These are phyloP conservation scores for Galbula dea DNA, from an alignment of 2,113 vertebrate species.

Conservation along the genomic window DNA sequence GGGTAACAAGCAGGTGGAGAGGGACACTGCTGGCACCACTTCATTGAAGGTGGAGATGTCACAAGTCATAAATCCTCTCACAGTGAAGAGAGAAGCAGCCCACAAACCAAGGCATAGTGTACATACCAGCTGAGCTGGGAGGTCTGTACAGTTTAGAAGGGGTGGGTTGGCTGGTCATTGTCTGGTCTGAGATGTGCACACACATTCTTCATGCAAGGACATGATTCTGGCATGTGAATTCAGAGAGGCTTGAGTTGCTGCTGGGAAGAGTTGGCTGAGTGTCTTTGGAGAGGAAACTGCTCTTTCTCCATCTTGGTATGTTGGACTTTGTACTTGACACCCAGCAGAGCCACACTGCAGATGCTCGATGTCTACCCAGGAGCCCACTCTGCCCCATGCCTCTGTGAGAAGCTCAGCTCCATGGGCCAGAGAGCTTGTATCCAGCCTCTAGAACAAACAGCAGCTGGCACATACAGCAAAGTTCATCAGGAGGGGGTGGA, in stretches of 20 bases:
- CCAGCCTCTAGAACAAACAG: not conserved
- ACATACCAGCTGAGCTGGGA: rapidly evolving
- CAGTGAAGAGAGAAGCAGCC: rapidly evolving
- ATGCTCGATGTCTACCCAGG: rapidly evolving
- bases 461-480: not conserved
- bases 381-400: rapidly evolving
- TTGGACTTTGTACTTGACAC: not conserved
- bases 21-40: no score
- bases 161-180: not conserved
- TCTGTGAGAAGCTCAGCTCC: not conserved
- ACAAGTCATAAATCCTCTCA: not conserved
- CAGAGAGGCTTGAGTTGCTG: not conserved
- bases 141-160: rapidly evolving
- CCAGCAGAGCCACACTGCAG: not conserved
- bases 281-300: not conserved
- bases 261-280: not conserved
- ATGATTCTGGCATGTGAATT: rapidly evolving
- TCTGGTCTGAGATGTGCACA: rapidly evolving
- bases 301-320: not conserved
- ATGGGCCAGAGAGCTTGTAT: not conserved
- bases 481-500: rapidly evolving
- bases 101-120: rapidly evolving
- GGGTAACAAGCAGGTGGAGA: rapidly evolving
- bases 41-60: not conserved
- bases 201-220: rapidly evolving